phyloP scores from a whole-genome alignment of 2,797 vertebrate genomes.

The Avahi laniger region DNA sequence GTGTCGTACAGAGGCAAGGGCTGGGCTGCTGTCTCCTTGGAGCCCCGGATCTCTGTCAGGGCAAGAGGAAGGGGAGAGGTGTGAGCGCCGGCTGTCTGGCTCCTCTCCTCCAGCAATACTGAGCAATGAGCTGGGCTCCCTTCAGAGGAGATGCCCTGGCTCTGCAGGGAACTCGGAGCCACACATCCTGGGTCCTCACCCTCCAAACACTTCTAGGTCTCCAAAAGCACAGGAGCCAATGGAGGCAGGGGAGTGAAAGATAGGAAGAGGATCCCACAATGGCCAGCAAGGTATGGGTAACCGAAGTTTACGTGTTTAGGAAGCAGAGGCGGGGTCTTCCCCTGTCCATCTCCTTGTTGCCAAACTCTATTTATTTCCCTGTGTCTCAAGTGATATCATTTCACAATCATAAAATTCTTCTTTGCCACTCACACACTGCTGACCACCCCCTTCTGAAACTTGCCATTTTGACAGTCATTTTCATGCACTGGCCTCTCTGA shows the following conservation, averaged over 20 bases:
- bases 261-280: background rate
- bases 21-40: conserved; percentile 88
- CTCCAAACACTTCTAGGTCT: background rate
- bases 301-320: background rate
- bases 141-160: background rate
- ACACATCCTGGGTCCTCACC: background rate
- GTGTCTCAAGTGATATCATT: background rate
- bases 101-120: background rate
- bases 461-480: background rate
- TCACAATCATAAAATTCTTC: background rate
- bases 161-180: background rate
- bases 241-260: background rate
- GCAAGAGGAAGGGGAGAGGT: conserved; percentile 35
- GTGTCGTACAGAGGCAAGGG: conserved; percentile 95
- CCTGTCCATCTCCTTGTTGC: background rate
- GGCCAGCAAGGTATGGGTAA: background rate
- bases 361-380: background rate
- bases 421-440: background rate
- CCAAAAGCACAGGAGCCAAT: background rate
- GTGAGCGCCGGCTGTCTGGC: background rate
- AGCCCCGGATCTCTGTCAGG: conserved; percentile 91
- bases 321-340: background rate
- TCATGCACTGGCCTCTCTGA: background rate
- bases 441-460: background rate
- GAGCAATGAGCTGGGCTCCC: background rate